Evolutionary conservation across 2,113 vertebrate genomes (phyloP), one percentile per base, ranked within the genome.

Genomic region (Podarcis raffonei): DNA sequence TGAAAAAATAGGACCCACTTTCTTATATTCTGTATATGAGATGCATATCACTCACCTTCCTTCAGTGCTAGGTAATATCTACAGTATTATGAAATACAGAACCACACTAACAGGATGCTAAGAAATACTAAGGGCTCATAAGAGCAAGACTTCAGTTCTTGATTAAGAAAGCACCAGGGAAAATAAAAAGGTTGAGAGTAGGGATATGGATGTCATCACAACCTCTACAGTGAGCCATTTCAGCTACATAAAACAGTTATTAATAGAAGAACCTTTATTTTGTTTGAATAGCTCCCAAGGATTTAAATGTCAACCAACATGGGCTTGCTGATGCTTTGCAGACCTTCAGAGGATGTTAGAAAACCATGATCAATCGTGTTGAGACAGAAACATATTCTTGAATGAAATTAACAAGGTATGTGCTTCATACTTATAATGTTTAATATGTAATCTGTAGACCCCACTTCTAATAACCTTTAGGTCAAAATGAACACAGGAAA

Each of bases 201-300:
- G 59, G 35, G 35, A 35, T 37, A 85, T 27, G 12, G 22, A 37
- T 35, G 32, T 57, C 71, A 59, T 57, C 71, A 75, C 13, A 7
- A 37, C 22, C 76, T 11, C 65, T 80, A 68, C 59, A 57, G 77
- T 53, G 48, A 80, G 77, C 65, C 65, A 80, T 80, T 80, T 87
- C 15, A 69, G n/a, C 77, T 80, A 48, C 77, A 71, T 57, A 79
- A 78, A 13, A 30, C 32, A 35, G 15, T 57, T 87, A 87, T 87
- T 59, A 57, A 59, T 72, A 59, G 25, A 87, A 59, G 65, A 81
- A 71, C 48, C 53, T 82, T 81, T 80, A n/a, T 71, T 84, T 85
- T 71, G 75, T 48, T 77, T 76, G 74, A 77, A 35, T 35, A 59
- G 42, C 11, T 84, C 39, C 65, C 66, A 79, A 84, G 42, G 39